These are phyloP conservation scores for Formicarius rufipectus DNA, from an alignment of 2,113 vertebrate species.

Conservation along the genomic window DNA sequence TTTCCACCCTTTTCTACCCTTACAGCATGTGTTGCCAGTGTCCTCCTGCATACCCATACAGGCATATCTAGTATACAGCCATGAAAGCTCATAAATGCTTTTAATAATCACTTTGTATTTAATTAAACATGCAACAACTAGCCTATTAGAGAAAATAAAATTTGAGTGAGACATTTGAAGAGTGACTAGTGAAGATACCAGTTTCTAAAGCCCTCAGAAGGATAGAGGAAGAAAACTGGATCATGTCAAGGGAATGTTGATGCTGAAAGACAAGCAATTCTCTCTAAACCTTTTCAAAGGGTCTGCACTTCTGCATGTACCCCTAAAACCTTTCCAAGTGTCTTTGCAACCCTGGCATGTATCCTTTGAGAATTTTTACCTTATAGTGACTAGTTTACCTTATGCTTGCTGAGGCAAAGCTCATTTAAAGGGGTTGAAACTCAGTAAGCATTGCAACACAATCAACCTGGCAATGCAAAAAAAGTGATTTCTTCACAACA, in stretches of 20 bases:
- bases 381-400: not conserved
- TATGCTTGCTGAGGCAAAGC: not conserved
- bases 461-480: not conserved
- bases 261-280: not conserved
- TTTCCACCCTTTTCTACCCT: too few relatives aligned
- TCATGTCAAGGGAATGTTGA: not conserved
- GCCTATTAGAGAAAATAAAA: constrained; percentile 43
- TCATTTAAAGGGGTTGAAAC: not conserved
- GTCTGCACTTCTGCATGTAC: not conserved
- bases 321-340: not conserved
- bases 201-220: constrained; percentile 1
- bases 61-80: not conserved
- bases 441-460: not conserved
- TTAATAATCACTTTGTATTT: constrained; percentile 52
- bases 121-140: constrained; percentile 48
- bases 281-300: not conserved
- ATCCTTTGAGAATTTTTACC: not conserved
- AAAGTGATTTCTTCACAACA: not conserved
- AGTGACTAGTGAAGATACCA: not conserved
- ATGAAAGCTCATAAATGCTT: constrained; percentile 27
- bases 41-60: not conserved
- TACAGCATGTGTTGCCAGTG: not conserved
- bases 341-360: not conserved
- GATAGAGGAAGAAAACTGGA: not conserved
- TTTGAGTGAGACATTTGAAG: not conserved